Evolutionary conservation across 1,140 invertebrate species (phyloP), one percentile per base, ranked within the genome.

Genomic region (Marisa cornuarietis): DNA sequence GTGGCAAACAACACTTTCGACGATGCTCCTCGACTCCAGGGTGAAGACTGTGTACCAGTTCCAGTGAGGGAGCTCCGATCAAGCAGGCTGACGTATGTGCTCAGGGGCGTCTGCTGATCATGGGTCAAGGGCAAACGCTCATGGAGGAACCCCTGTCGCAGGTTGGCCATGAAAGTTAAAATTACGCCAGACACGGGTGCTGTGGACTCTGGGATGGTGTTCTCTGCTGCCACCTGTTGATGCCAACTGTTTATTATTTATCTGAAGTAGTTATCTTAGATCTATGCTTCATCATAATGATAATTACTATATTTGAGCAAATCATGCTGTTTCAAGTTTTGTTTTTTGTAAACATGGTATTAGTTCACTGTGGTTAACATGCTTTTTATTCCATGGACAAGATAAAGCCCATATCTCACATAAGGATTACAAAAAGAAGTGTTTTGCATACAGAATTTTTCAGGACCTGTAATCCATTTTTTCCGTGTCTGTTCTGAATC

Each of bases 81-180:
- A 65, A 84, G 78, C 66, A 87, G 24, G 52, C 74, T 82, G 31
- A 83, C 73, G 71, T 84, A 88, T 9, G 76, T 69, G 76, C 71
- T 79, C 10, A 81, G 79, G 61, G 58, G 63, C 6, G 31, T 24
- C 22, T 69, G 63, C 3, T 9, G n/a, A 24, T n/a, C 49, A 52
- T 81, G 77, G 68, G 85, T 87, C 79, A 95, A 94, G 94, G 83
- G 78, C 22, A 79, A 58, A 20, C 74, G 77, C 16, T 79, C 77
- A 20, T 72, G 66, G 16, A 87, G 77, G 82, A 91, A 91, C 84
- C 87, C 90, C 69, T 91, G 88, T 5, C 88, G 87, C 18, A 92
- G 84, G 78, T 91, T 91, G 20, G 89, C 86, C 85, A 91, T 87
- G 11, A 92, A 83, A 24, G 88, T 90, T 22, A 92, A 83, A 16